Evolutionary conservation across 2,113 vertebrate species (phyloP), one percentile per base, ranked within the genome.

Genomic region (Clupea harengus): DNA sequence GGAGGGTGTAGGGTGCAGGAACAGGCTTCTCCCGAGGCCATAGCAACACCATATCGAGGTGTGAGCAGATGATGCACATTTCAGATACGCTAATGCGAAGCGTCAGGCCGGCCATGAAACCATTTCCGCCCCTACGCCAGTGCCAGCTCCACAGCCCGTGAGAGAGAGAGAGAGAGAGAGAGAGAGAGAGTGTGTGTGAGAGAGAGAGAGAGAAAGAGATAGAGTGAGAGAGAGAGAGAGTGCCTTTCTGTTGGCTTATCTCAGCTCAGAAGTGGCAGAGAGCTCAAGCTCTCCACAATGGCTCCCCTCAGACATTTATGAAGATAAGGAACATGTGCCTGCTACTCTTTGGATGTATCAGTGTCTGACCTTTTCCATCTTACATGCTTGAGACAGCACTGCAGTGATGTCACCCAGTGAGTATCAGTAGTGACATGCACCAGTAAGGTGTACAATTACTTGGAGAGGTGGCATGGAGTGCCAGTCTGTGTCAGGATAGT

Each of bases 31-130:
- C 94, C 93, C 92, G 89, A 90, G 94, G 93, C 93, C 87, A 93
- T 92, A 94, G 93, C 92, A 94, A 94, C 94, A 95, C 94, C 94
- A 94, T 94, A 93, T 95, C 94, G 94, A 92, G 94, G 92, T 91
- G 94, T 89, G 92, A 94, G 92, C 94, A 95, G 94, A 95, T 91
- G 92, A 95, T 94, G 93, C 93, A 92, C 91, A 88, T 95, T 94
- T 92, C 92, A 93, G 89, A 92, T 91, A 89, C 88, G 93, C 92
- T 94, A 94, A 95, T 93, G 93, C 91, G 92, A 94, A 90, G 88
- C 90, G 94, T 94, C 95, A 95, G 91, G 88, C 90, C 89, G 89
- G 93, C 92, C 91, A 94, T 95, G 94, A 94, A 94, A 94, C 93
- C 94, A 93, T 93, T 94, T 94, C 93, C 92, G 92, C 93, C 89